Percentiles rank a stretch among this genome's conserved stretches.
Evolutionary conservation across 2,113 vertebrate genomes (phyloP).

Genomic region (Cebus imitator): DNA sequence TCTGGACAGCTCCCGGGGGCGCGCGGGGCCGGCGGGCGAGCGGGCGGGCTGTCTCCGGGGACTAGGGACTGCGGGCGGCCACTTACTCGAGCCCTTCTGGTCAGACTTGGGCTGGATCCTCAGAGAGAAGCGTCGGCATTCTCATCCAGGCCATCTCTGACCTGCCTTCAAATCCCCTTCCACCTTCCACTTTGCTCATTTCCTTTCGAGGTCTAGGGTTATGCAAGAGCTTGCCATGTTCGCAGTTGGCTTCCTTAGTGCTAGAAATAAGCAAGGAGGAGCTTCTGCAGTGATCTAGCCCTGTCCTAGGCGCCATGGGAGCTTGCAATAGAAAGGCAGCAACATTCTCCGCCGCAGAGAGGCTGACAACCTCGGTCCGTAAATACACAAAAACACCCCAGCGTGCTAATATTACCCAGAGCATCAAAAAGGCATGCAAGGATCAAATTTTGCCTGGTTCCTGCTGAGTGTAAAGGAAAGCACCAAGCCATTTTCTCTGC

Average conservation of each 20-base stretch:
- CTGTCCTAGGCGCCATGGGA: constrained; percentile 69
- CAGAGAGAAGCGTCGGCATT: neutral
- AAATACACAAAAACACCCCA: constrained; percentile 57
- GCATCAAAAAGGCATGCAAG: constrained; percentile 64
- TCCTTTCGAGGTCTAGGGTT: constrained; percentile 55
- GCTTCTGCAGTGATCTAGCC: constrained; percentile 37
- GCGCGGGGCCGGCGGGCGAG: constrained; percentile 13
- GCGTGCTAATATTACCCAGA: constrained; percentile 69
- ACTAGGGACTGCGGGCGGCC: constrained; percentile 7
- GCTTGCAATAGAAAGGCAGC: constrained; percentile 42
- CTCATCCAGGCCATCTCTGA: constrained; percentile 33
- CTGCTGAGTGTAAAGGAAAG: constrained; percentile 52
- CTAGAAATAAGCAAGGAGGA: constrained; percentile 33
- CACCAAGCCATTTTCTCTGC: constrained; percentile 64
- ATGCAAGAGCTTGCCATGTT: constrained; percentile 58
- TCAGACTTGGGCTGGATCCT: neutral
- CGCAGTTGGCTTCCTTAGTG: constrained; percentile 32
- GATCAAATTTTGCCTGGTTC: constrained; percentile 72
- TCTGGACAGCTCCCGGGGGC: constrained; percentile 73
- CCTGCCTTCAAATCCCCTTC: constrained; percentile 37
- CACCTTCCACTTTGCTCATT: constrained; percentile 52
- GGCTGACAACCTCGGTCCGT: constrained; percentile 46
- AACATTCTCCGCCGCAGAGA: constrained; percentile 53
- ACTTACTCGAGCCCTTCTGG: neutral
- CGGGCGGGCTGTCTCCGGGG: neutral